phyloP scores from a whole-genome alignment of 2,113 vertebrate genomes.

The Rhabdornis inornatus region DNA sequence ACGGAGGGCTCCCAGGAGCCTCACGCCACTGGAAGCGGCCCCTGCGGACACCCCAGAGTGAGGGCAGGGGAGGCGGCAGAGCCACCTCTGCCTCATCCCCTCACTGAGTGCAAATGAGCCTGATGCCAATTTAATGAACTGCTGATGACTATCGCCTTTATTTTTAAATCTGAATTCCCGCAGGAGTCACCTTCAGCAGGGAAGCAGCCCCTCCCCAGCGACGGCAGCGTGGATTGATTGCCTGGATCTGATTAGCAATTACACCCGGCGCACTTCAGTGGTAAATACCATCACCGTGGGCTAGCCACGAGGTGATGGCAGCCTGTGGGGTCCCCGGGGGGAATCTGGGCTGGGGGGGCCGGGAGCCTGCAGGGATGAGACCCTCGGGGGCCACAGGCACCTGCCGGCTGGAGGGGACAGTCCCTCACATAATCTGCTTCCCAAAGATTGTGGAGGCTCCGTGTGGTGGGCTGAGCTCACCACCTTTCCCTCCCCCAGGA shows the following conservation, averaged over 20 bases:
- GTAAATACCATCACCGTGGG: background rate
- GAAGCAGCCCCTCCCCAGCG: background rate
- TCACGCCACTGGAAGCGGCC: background rate
- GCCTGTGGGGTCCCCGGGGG: background rate
- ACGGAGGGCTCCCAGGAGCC: background rate
- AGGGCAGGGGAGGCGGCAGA: background rate
- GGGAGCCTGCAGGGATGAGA: background rate
- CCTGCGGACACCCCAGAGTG: fast-evolving
- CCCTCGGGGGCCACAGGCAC: background rate
- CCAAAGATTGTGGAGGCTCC: background rate
- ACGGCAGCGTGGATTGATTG: slow-evolving; percentile 55
- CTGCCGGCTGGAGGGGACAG: background rate
- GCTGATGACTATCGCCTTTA: slow-evolving; percentile 24
- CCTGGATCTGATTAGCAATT: slow-evolving; percentile 74
- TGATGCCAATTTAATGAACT: slow-evolving; percentile 45
- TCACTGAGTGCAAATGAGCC: background rate
- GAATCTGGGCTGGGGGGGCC: too few relatives aligned
- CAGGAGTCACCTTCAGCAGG: slow-evolving; percentile 74
- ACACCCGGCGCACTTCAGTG: background rate
- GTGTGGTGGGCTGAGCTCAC: background rate
- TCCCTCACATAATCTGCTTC: background rate
- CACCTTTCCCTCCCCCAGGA: background rate
- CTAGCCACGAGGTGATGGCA: background rate
- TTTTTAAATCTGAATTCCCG: slow-evolving; percentile 65
- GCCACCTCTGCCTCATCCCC: background rate